Conservation (phyloP, 2,888 invertebrate species). For the Cataglyphis rosenhaueri region DNA sequence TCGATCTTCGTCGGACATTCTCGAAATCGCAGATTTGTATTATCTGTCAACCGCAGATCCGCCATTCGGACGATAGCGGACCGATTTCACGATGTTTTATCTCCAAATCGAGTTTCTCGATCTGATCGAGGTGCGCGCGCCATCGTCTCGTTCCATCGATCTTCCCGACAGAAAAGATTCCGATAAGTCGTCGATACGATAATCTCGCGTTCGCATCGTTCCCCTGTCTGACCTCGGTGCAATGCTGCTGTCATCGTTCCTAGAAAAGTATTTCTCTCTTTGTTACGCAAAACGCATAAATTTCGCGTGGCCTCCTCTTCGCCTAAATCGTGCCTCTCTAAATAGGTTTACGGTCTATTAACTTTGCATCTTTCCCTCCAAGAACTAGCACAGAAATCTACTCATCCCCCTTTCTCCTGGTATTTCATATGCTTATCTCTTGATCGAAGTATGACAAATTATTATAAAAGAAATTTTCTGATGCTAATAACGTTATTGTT, state of each 20-base stretch:
- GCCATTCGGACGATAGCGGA: conserved; percentile 24
- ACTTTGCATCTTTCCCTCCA: conserved; percentile 2
- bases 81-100: conserved; percentile 59
- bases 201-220: conserved; percentile 57
- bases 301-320: conserved; percentile 10
- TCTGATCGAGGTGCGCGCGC: conserved; percentile 47
- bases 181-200: conserved; percentile 66
- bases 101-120: conserved; percentile 62
- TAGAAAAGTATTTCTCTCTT: conserved; percentile 30
- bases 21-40: conserved; percentile 49
- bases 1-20: conserved; percentile 61
- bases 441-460: background rate
- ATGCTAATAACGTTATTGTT: background rate
- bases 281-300: conserved; percentile 48
- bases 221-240: conserved; percentile 33
- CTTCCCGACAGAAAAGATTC: conserved; percentile 64
- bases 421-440: background rate
- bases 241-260: conserved; percentile 42
- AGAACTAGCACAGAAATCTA: background rate
- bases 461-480: conserved; percentile 10
- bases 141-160: conserved; percentile 57
- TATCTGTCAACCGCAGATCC: conserved; percentile 49
- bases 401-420: background rate
- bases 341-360: conserved; percentile 31
- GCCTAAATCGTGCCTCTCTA: conserved; percentile 10